These are phyloP conservation scores for Myrmecophaga tridactyla DNA, from an alignment of 2,113 vertebrate genomes.

Conservation along the genomic window DNA sequence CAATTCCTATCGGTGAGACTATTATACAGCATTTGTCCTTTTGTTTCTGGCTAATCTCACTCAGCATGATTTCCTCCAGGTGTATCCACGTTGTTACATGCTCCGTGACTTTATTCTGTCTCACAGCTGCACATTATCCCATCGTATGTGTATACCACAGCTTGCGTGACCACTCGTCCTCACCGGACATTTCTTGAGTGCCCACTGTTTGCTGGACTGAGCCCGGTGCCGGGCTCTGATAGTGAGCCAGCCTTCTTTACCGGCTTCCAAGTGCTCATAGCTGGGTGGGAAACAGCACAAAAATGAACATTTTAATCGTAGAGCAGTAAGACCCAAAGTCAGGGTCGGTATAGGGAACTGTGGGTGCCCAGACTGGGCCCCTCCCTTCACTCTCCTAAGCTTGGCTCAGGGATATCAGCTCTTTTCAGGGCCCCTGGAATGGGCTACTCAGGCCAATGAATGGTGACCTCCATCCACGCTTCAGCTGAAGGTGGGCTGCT, in stretches of 20 bases:
- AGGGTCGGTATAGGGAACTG: background rate
- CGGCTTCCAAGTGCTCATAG: background rate
- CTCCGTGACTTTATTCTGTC: too few relatives aligned
- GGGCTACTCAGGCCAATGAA: background rate
- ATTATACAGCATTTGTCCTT: too few relatives aligned
- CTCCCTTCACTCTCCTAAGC: too few relatives aligned
- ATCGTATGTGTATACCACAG: too few relatives aligned
- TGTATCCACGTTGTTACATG: too few relatives aligned
- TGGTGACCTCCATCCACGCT: background rate
- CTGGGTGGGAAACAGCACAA: background rate
- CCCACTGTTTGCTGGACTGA: background rate
- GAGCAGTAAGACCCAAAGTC: background rate
- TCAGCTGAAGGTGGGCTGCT: background rate
- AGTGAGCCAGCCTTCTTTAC: rapidly evolving
- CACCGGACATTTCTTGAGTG: background rate
- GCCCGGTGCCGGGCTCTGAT: background rate
- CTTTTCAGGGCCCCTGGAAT: background rate
- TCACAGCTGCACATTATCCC: too few relatives aligned
- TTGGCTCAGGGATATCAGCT: background rate
- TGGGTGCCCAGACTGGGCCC: background rate
- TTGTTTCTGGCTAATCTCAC: too few relatives aligned
- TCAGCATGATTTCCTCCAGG: too few relatives aligned
- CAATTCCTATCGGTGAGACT: too few relatives aligned
- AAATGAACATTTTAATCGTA: background rate
- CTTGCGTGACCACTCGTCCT: too few relatives aligned